Evolutionary conservation across 2,888 invertebrate species (phyloP).

Genomic region (Acrobasis consociella): DNA sequence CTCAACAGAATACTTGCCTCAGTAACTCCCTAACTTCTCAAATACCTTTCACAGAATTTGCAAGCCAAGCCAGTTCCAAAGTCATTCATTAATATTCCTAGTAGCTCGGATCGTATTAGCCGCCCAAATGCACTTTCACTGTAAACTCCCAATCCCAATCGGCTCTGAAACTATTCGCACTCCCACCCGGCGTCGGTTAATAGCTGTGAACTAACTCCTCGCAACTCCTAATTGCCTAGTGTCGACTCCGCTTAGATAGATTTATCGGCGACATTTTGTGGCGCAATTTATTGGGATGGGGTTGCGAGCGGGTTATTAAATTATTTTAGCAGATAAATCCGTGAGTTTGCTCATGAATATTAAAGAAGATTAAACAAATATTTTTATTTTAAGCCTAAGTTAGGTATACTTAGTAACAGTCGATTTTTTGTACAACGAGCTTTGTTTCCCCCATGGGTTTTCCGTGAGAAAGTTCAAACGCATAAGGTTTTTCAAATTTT

Average conservation of each 20-base stretch:
- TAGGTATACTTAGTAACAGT: no score
- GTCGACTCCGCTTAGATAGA: constrained; percentile 57
- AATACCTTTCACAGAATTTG: constrained; percentile 26
- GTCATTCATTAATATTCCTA: constrained; percentile 69
- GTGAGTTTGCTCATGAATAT: neutral
- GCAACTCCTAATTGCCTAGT: constrained; percentile 63
- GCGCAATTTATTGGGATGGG: constrained; percentile 44
- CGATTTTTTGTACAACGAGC: no score
- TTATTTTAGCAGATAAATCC: constrained; percentile 14
- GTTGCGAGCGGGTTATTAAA: constrained; percentile 22
- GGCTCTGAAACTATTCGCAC: constrained; percentile 40
- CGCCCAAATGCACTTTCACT: constrained; percentile 73
- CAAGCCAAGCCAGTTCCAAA: constrained; percentile 38
- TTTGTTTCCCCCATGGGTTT: no score
- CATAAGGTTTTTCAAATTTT: no score
- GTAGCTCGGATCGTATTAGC: constrained; percentile 52
- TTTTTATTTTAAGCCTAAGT: no score
- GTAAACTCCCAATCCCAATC: constrained; percentile 57
- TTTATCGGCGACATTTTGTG: constrained; percentile 58
- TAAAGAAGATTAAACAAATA: neutral
- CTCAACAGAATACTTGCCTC: neutral
- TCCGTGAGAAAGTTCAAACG: no score
- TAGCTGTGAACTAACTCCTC: constrained; percentile 53
- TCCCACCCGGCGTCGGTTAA: constrained; percentile 42
- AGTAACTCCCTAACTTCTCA: neutral